Evolutionary conservation across 1,140 invertebrate genomes (phyloP).

Genomic region (Scaptomyza hsui): DNA sequence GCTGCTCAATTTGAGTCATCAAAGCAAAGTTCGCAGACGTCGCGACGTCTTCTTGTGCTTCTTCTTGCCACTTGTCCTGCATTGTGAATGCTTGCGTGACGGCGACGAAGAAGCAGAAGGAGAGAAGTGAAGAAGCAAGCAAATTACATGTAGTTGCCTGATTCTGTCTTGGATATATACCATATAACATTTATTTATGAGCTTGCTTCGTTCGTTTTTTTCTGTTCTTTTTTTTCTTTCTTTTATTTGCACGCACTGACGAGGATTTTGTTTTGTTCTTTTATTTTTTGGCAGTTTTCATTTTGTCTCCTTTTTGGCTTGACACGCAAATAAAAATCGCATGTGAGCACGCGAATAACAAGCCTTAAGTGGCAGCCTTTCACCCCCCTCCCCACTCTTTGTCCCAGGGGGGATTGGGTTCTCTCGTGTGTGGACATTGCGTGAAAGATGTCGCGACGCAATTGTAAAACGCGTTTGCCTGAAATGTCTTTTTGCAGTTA

Average conservation of each 20-base stretch:
- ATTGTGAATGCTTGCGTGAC: slow-evolving; percentile 55
- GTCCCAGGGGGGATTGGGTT: neutral
- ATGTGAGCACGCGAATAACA: slow-evolving; percentile 72
- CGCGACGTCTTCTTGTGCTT: slow-evolving; percentile 31
- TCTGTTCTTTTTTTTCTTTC: slow-evolving; percentile 4
- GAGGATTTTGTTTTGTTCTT: slow-evolving; percentile 50
- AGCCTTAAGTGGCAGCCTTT: slow-evolving; percentile 44
- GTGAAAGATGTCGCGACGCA: slow-evolving; percentile 64
- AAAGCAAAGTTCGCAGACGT: slow-evolving; percentile 55
- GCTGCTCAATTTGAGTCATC: slow-evolving; percentile 74
- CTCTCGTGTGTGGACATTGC: slow-evolving; percentile 41
- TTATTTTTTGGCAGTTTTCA: slow-evolving; percentile 47
- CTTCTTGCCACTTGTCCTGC: neutral
- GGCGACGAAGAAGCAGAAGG: slow-evolving; percentile 5
- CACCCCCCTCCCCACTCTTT: neutral
- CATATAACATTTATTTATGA: slow-evolving; percentile 11
- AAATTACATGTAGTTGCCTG: slow-evolving; percentile 63
- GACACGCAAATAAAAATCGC: slow-evolving; percentile 77
- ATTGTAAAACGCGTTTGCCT: slow-evolving; percentile 67
- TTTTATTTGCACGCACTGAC: slow-evolving; percentile 54
- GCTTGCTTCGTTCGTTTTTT: slow-evolving; percentile 10
- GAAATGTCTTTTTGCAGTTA: slow-evolving; percentile 78
- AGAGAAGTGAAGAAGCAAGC: slow-evolving; percentile 51
- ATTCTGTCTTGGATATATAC: slow-evolving; percentile 7
- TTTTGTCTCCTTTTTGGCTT: slow-evolving; percentile 50